phyloP scores from a whole-genome alignment of 2,113 vertebrate genomes.

The Podocnemis expansa region DNA sequence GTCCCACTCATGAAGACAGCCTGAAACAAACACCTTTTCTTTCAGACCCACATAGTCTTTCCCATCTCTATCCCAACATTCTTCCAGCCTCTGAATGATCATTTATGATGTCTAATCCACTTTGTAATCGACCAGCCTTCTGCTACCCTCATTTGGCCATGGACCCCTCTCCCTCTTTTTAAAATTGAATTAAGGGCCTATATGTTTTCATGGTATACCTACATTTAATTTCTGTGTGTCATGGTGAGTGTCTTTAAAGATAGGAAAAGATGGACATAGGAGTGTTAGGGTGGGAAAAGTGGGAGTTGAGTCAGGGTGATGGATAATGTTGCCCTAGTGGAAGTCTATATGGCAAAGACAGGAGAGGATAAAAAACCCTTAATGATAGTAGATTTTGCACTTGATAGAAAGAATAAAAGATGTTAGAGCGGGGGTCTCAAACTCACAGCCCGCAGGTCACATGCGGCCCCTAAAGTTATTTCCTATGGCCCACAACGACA shows the following conservation, averaged over 20 bases:
- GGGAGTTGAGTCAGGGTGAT: neutral
- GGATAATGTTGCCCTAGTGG: neutral
- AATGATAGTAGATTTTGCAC: neutral
- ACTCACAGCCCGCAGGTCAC: too few relatives aligned
- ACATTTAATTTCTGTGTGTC: neutral
- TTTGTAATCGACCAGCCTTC: neutral
- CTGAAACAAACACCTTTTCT: slow-evolving; percentile 14
- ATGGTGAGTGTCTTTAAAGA: neutral
- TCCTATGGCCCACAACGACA: too few relatives aligned
- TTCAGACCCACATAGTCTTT: slow-evolving; percentile 5
- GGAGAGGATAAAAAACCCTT: neutral
- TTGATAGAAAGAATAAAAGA: neutral
- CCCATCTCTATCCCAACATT: neutral
- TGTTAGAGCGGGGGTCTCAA: too few relatives aligned
- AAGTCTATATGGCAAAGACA: neutral
- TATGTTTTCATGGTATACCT: neutral
- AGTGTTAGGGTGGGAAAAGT: neutral
- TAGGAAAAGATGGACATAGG: neutral
- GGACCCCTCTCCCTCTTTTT: neutral
- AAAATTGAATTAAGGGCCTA: neutral
- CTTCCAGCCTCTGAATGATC: neutral
- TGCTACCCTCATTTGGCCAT: neutral
- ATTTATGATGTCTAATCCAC: neutral
- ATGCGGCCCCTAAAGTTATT: too few relatives aligned
- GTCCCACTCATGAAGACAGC: neutral